Percentiles rank a stretch among this genome's conserved stretches.
phyloP scores from a whole-genome alignment of 2,797 vertebrate genomes.

The Microctenopoma lineatum region DNA sequence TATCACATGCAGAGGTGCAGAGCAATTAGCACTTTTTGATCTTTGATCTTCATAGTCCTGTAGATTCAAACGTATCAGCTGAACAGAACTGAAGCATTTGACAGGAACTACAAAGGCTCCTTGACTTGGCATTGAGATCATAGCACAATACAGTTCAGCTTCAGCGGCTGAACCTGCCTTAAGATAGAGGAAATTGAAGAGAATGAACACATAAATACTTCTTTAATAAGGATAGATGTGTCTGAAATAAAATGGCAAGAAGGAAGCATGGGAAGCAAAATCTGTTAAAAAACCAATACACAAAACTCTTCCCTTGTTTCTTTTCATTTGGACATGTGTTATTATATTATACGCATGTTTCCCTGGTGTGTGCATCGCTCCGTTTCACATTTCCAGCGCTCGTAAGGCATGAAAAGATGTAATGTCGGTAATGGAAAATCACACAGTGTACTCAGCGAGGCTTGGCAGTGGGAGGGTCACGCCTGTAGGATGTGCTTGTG shows the following conservation, averaged over 20 bases:
- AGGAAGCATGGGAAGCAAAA: neutral
- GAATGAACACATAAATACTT: conserved; percentile 16
- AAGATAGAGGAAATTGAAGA: conserved; percentile 47
- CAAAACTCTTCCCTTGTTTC: conserved; percentile 17
- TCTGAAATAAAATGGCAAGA: conserved; percentile 16
- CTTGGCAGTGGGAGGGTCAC: conserved; percentile 17
- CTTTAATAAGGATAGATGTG: conserved; percentile 8
- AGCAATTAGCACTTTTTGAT: neutral
- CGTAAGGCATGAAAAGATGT: conserved; percentile 19
- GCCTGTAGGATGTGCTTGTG: conserved; percentile 12
- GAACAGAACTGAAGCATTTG: conserved; percentile 19
- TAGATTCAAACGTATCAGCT: conserved; percentile 6
- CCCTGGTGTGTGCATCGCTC: conserved; percentile 15
- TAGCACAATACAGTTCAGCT: conserved; percentile 21
- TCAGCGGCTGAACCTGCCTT: conserved; percentile 28
- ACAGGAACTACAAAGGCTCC: conserved; percentile 21
- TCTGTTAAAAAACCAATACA: neutral
- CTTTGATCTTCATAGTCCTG: conserved; percentile 5
- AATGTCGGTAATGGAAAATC: conserved; percentile 63
- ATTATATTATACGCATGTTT: neutral
- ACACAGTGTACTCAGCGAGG: conserved; percentile 34
- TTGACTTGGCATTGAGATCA: conserved; percentile 7
- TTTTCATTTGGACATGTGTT: neutral
- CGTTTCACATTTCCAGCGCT: conserved; percentile 37
- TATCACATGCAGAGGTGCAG: neutral